Evolutionary conservation across 2,113 vertebrate genomes (phyloP).

Genomic region (Elachura formosa): DNA sequence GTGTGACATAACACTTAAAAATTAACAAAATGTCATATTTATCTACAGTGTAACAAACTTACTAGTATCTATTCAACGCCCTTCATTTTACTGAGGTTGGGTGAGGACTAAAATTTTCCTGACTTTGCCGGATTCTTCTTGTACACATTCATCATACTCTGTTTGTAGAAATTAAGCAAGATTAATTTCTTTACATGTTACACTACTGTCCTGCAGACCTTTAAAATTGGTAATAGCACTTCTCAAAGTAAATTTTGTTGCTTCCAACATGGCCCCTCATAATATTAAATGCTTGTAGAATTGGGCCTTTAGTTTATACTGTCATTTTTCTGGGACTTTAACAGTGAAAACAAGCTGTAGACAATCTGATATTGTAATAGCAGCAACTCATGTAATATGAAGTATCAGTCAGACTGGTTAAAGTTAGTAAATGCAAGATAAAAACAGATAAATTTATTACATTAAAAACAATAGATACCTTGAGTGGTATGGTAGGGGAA

Average conservation of each 20-base stretch:
- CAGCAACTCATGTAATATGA: not conserved
- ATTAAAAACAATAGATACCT: not conserved
- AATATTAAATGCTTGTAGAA: not conserved
- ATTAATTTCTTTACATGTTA: not conserved
- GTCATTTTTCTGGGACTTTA: not conserved
- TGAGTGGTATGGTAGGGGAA: not conserved
- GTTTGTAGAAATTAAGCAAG: conserved; percentile 18
- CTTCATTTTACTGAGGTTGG: not conserved
- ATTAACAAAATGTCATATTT: not conserved
- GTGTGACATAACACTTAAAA: conserved; percentile 35
- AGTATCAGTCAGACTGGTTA: not conserved
- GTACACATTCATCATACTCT: conserved; percentile 16
- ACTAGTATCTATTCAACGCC: not conserved
- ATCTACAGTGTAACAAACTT: not conserved
- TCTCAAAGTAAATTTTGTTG: not conserved
- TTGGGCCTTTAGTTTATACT: not conserved
- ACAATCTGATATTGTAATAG: not conserved
- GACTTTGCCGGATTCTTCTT: not conserved
- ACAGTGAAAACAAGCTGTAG: not conserved
- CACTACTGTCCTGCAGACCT: not conserved
- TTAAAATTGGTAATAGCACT: not conserved
- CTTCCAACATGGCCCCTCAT: not conserved
- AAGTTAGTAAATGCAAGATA: not conserved
- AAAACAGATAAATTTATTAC: not conserved
- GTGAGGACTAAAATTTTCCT: not conserved